Evolutionary conservation across 2,888 invertebrate species (phyloP), one percentile per base, ranked within the genome.

Genomic region (Mythimna vitellina): DNA sequence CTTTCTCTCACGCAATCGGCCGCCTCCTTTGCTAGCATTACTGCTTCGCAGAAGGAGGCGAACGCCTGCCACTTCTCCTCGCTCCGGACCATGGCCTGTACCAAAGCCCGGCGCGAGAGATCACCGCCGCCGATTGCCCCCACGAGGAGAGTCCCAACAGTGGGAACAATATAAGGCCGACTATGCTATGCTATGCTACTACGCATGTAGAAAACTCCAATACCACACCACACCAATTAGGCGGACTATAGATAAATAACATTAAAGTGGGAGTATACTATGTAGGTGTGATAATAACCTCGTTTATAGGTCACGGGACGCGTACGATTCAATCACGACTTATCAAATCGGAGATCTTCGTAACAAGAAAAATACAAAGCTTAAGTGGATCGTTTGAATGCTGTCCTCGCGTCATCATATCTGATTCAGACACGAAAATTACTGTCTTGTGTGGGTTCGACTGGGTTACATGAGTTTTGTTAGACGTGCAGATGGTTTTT

Each of bases 261-360:
- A 32, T 1, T 7, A 20, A 14, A 22, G 78, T 78, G 62, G 81
- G 66, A 42, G 78, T 29, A 35, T 29, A n/a, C 12, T 17, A 29
- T n/a, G 86, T 86, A 71, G 87, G 87, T 72, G 87, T 83, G 49
- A 74, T 75, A 76, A 76, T 76, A 63, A 65, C 38, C 38, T 7
- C 54, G 61, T 87, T 80, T 83, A 75, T 82, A 81, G 87, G 86
- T 82, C 87, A 80, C 69, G 64, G 65, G 73, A 75, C 66, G 57
- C n/a, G 80, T 46, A 80, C 82, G 82, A 85, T 82, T 84, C 87
- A 86, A 89, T 87, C 87, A 86, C 80, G 74, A 73, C 71, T 0
- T 70, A 68, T 71, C 70, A 78, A 75, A 77, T 80, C 76, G 62
- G 76, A 70, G 69, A 78, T 75, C 76, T 73, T 7, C 42, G 32